Evolutionary conservation across 2,113 vertebrate species (phyloP), one percentile per base, ranked within the genome.

Genomic region (Oreotragus oreotragus): DNA sequence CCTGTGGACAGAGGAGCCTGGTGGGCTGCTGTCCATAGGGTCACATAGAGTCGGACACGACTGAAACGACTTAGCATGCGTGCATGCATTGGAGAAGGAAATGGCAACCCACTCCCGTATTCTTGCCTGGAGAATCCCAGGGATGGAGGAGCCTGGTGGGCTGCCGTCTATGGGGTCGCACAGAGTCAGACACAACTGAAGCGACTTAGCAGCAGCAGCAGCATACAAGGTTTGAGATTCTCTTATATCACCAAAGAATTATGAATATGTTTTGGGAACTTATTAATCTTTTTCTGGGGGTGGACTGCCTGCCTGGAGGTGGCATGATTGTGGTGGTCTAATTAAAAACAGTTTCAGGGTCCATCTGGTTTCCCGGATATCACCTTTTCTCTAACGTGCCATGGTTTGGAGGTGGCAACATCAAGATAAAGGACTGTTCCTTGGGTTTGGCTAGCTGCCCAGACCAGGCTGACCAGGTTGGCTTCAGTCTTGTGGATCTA

Each of bases 141-240:
- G n/a, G 17, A 36, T 0, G 4, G 64, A 36, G n/a, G 17, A 36
- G 64, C 5, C 64, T 12, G 64, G 64, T 36, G 9, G 64, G n/a
- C 9, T 70, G 19, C 64, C 2, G 0, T 21, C 64, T 23, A 23
- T 36, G n/a, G n/a, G n/a, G 64, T 70, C 0, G 2, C n/a, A 70
- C 64, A 70, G 64, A 21, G 9, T 70, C 1, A 2, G 19, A 70
- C 64, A 70, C 0, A 5, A 70, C 8, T 36, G 64, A 70, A 36
- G 19, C 0, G 2, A 73, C 11, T 73, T 73, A 73, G 66, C 36
- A 39, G n/a, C n/a, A 70, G n/a, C 66, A 39, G 66, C 66, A 25
- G 66, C 66, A 73, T 13, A 39, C 64, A 70, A 53, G 66, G 58
- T 96, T 90, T 92, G 9, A 92, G n/a, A 73, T 58, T 83, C n/a